Evolutionary conservation across 1,140 invertebrate species (phyloP), one percentile per base, ranked within the genome.

Genomic region (Leptestheria dahalacensis): DNA sequence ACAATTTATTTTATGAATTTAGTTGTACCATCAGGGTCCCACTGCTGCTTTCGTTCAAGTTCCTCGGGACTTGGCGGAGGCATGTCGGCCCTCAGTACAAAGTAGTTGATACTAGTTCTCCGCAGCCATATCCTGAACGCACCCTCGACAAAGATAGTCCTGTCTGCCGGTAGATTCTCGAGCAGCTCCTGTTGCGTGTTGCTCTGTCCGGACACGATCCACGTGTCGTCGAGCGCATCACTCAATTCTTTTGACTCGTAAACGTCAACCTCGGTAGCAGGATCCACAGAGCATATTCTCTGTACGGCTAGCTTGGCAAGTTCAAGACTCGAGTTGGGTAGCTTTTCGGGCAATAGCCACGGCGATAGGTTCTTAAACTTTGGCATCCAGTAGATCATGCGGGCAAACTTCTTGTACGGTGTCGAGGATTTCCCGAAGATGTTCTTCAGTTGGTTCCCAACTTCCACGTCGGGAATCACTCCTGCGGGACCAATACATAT

Each of bases 381-480:
- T 2, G 94, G 92, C 83, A 96, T 86, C 96, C 96, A 99, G 68
- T 98, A 99, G 76, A 91, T 82, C 86, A 97, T 93, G 50, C 91
- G 77, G 76, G 82, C 84, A 68, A 82, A 88, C 69, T 94, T 96
- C 61, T 87, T 74, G 12, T 91, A 69, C 0, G 88, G 86, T 68
- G 82, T 79, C 11, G 83, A 83, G 65, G 82, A 74, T 59, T 76
- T 73, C 0, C 94, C 93, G 77, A 97, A 99, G 47, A 83, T 81
- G 67, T 85, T 86, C 9, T 84, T 63, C 0, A 98, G 69, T 66
- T 94, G 83, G 59, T 79, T 72, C 66, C 92, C 82, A 70, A 91
- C 80, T 72, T 97, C 91, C 51, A 77, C 73, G 71, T 98, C 94
- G 0, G 93, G 93, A 61, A 92, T 86, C 2, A 98, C 87, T 56